A percentile compares a stretch with the other conserved stretches of the same genome.
Conservation (phyloP, 2,797 vertebrate species). For the Melanotaenia maccullochi region DNA sequence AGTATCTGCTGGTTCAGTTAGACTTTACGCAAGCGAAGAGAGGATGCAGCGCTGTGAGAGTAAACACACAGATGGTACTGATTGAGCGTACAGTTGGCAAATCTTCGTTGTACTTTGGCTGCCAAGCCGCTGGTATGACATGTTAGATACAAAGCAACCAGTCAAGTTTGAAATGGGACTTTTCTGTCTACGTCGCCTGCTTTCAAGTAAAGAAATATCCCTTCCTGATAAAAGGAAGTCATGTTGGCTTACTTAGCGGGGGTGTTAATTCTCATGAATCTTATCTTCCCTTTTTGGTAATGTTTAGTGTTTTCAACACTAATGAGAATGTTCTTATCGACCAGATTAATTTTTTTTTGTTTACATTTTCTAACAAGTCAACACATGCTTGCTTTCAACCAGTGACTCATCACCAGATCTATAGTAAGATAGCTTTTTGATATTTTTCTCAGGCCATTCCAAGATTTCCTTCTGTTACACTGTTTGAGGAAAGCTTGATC, state of each 20-base stretch:
- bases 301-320: not conserved
- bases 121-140: not conserved
- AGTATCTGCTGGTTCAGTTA: not conserved
- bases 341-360: not conserved
- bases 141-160: slow-evolving; percentile 16
- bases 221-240: not conserved
- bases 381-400: not conserved
- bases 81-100: slow-evolving; percentile 16
- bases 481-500: not conserved
- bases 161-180: slow-evolving; percentile 7
- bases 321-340: not conserved
- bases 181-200: not conserved
- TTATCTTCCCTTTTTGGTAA: not conserved
- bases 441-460: not conserved
- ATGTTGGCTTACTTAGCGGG: not conserved
- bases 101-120: slow-evolving; percentile 2
- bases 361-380: not conserved
- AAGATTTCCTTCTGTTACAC: not conserved
- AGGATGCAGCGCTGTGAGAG: not conserved
- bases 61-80: slow-evolving; percentile 17
- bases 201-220: not conserved
- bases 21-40: slow-evolving; percentile 1
- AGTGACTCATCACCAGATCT: not conserved
- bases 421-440: not conserved
- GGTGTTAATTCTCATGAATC: not conserved